phyloP scores from a whole-genome alignment of 2,888 invertebrate species.

The Drosophila tanythrix region DNA sequence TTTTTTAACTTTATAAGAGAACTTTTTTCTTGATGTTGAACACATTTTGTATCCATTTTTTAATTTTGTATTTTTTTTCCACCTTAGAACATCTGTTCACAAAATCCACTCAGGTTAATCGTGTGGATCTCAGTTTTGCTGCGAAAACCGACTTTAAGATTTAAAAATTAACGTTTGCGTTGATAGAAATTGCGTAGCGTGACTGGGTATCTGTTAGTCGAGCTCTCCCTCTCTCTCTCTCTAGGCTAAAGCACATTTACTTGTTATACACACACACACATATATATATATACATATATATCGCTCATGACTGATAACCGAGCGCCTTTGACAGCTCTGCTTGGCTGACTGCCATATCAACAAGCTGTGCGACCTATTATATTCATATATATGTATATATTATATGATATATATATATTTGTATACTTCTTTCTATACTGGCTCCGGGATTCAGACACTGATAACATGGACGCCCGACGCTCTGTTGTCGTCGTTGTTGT shows the following conservation, averaged over 20 bases:
- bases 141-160: not conserved
- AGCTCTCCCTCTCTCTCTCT: not conserved
- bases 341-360: slow-evolving; percentile 49
- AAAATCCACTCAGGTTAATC: not conserved
- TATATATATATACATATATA: slow-evolving; percentile 27
- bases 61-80: too few relatives aligned
- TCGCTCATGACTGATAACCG: slow-evolving; percentile 57
- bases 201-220: not conserved
- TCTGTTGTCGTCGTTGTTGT: slow-evolving; percentile 30
- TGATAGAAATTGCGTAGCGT: too few relatives aligned
- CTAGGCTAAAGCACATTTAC: not conserved
- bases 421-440: slow-evolving; percentile 41
- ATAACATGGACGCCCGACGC: slow-evolving; percentile 46
- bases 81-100: too few relatives aligned
- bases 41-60: not conserved
- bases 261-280: not conserved
- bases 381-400: slow-evolving; percentile 7
- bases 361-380: slow-evolving; percentile 64
- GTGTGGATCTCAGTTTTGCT: not conserved
- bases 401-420: slow-evolving; percentile 5
- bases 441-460: slow-evolving; percentile 50
- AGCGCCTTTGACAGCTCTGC: slow-evolving; percentile 61
- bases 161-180: not conserved
- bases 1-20: not conserved
- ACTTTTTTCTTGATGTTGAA: not conserved